phyloP scores from a whole-genome alignment of 2,888 invertebrate genomes.

The Sminthurinus aureus region DNA sequence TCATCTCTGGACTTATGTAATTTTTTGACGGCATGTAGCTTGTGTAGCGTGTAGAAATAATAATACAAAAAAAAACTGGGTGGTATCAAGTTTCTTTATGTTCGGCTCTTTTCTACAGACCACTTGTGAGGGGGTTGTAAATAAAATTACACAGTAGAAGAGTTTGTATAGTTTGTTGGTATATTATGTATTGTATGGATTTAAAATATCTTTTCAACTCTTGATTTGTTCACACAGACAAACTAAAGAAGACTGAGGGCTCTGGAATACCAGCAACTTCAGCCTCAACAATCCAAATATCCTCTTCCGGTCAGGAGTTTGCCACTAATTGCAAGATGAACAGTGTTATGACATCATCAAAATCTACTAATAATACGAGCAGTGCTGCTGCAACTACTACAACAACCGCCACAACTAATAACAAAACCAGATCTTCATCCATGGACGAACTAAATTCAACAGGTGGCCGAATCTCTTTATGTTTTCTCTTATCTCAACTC shows the following conservation, averaged over 20 bases:
- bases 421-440: conserved; percentile 53
- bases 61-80: conserved; percentile 21
- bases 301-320: conserved; percentile 54
- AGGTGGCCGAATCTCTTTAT: conserved; percentile 45
- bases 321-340: conserved; percentile 40
- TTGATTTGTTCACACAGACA: conserved; percentile 48
- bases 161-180: too few species aligned
- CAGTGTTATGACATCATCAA: conserved; percentile 29
- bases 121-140: conserved; percentile 10
- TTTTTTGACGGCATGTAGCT: conserved; percentile 6
- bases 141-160: too few species aligned
- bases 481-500: neutral
- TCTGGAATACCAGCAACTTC: conserved; percentile 41
- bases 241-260: conserved; percentile 55
- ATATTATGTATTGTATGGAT: neutral
- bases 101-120: conserved; percentile 9
- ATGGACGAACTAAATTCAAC: conserved; percentile 58
- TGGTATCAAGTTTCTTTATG: conserved; percentile 23
- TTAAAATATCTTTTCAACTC: conserved; percentile 22
- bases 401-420: neutral
- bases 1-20: neutral
- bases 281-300: conserved; percentile 46
- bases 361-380: conserved; percentile 1
- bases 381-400: neutral
- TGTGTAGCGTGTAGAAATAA: neutral